Percentiles rank a stretch among this genome's conserved stretches.
Evolutionary conservation across 2,888 invertebrate genomes (phyloP).

Genomic region (Drosophila lutescens): DNA sequence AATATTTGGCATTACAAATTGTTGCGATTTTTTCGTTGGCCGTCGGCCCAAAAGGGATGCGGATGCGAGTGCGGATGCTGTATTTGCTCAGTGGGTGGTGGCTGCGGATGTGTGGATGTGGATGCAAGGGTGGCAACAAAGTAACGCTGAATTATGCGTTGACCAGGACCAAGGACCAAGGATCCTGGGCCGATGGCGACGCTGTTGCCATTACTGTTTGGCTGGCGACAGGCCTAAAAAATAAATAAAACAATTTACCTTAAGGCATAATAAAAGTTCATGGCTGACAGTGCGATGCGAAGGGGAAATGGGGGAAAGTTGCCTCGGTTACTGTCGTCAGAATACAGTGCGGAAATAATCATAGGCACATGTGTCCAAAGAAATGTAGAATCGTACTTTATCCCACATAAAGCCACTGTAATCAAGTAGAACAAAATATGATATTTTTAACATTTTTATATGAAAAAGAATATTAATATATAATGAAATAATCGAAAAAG

Average conservation of each 20-base stretch:
- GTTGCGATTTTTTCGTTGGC: constrained; percentile 69
- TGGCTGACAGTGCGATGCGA: constrained; percentile 63
- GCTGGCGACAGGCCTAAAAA: constrained; percentile 62
- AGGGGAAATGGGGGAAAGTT: neutral
- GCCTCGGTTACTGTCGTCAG: constrained; percentile 1
- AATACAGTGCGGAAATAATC: constrained; percentile 14
- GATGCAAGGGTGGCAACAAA: constrained; percentile 36
- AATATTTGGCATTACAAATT: constrained; percentile 81
- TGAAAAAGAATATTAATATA: too few species aligned
- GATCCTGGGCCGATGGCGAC: constrained; percentile 7
- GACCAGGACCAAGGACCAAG: constrained; percentile 25
- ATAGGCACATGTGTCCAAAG: neutral
- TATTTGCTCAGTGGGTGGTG: constrained; percentile 54
- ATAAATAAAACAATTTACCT: constrained; percentile 82
- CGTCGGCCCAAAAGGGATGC: constrained; percentile 43
- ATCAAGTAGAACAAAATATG: too few species aligned
- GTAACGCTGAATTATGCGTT: constrained; percentile 63
- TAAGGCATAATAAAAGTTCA: constrained; percentile 82
- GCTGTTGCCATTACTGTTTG: constrained; percentile 27
- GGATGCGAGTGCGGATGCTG: constrained; percentile 20
- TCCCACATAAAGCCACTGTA: too few species aligned
- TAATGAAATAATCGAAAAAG: too few species aligned
- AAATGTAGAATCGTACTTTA: too few species aligned
- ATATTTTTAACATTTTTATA: too few species aligned
- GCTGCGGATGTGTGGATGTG: constrained; percentile 24